Evolutionary conservation across 2,888 invertebrate genomes (phyloP).

Genomic region (Amblyteles armatorius): DNA sequence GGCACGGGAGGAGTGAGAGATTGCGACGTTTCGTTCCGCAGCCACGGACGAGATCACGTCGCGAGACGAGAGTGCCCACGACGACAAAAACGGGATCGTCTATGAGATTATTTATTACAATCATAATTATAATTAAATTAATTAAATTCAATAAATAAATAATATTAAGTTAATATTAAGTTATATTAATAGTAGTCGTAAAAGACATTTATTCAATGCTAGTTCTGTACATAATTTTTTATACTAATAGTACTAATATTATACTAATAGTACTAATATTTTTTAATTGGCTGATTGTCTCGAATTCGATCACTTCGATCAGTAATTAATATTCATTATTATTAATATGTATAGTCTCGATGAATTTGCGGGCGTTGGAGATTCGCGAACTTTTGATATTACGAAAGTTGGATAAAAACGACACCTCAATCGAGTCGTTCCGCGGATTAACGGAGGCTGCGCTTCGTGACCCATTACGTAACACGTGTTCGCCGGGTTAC

Average conservation of each 20-base stretch:
- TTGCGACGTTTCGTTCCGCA: constrained; percentile 49
- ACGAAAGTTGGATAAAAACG: neutral
- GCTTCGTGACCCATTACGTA: neutral
- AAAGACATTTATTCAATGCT: no score
- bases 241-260: no score
- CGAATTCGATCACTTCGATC: no score
- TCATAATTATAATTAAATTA: neutral
- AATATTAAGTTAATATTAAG: neutral
- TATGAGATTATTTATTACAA: neutral
- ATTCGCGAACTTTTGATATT: neutral
- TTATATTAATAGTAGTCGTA: neutral
- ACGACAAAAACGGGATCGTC: constrained; percentile 31
- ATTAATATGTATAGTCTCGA: neutral
- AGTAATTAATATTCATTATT: no score
- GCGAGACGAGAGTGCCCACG: constrained; percentile 28
- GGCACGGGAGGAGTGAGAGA: constrained; percentile 15
- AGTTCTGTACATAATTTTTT: no score
- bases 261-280: no score
- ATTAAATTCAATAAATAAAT: neutral
- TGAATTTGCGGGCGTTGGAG: neutral
- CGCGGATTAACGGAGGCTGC: neutral
- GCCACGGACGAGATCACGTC: constrained; percentile 41
- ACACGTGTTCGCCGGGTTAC: constrained; percentile 3
- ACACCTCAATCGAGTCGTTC: neutral
- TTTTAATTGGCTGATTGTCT: no score